Conservation (phyloP, 2,888 invertebrate genomes). For the Lomographa bimaculata region DNA sequence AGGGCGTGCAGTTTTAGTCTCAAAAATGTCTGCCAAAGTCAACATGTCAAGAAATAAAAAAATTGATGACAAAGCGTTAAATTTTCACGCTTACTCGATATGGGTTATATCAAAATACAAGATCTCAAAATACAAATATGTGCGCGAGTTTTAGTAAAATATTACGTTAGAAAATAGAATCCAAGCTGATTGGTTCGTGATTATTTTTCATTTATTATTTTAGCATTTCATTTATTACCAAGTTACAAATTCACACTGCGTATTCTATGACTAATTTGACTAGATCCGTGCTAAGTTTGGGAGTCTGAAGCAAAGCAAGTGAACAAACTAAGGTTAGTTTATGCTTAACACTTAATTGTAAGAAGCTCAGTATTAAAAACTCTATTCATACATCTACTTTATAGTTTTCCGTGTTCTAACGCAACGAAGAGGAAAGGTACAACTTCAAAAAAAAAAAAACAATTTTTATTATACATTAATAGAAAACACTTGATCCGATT, state of each 20-base stretch:
- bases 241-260: constrained; percentile 8
- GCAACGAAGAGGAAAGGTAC: constrained; percentile 12
- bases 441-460: background rate
- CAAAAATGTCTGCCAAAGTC: too few relatives aligned
- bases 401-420: constrained; percentile 10
- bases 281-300: constrained; percentile 56
- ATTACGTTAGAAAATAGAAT: too few relatives aligned
- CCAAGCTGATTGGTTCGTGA: too few relatives aligned
- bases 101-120: too few relatives aligned
- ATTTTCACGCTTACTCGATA: too few relatives aligned
- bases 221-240: constrained; percentile 40
- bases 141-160: too few relatives aligned
- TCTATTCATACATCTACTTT: constrained; percentile 23
- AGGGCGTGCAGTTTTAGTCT: too few relatives aligned
- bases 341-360: constrained; percentile 33
- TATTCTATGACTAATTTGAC: constrained; percentile 56
- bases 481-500: too few relatives aligned
- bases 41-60: too few relatives aligned
- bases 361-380: constrained; percentile 38
- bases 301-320: constrained; percentile 47
- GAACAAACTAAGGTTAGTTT: constrained; percentile 37
- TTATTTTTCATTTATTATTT: constrained; percentile 17
- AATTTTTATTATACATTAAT: too few relatives aligned
- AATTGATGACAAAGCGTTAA: too few relatives aligned
- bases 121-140: too few relatives aligned